Evolutionary conservation across 1,140 invertebrate species (phyloP).

Genomic region (Frieseomelitta varia): DNA sequence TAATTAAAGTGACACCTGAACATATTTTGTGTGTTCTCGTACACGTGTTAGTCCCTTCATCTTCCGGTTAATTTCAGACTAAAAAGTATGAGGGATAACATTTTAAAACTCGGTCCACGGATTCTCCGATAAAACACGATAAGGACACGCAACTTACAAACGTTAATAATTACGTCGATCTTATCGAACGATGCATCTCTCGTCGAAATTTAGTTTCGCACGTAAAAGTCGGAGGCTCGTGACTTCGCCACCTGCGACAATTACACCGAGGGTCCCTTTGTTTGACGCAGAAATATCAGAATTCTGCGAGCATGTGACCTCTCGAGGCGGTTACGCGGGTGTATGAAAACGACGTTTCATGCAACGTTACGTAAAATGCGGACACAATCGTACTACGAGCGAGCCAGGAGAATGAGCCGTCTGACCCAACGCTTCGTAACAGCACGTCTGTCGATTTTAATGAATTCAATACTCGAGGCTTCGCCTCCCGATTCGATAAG

Average conservation of each 20-base stretch:
- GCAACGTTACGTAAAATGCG: neutral
- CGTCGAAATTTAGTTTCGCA: neutral
- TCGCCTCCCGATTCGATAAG: neutral
- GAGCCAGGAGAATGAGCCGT: neutral
- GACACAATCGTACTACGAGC: too few relatives aligned
- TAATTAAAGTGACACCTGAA: neutral
- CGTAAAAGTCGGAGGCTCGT: constrained; percentile 34
- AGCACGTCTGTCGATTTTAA: constrained; percentile 4
- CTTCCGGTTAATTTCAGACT: neutral
- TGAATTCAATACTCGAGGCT: constrained; percentile 32
- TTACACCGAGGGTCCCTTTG: constrained; percentile 45
- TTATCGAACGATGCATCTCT: constrained; percentile 7
- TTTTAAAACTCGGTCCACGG: neutral
- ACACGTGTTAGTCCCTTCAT: neutral
- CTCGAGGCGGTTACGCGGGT: constrained; percentile 22
- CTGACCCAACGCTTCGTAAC: neutral
- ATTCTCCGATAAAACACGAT: neutral
- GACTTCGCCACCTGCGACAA: constrained; percentile 61
- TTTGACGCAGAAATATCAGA: constrained; percentile 44
- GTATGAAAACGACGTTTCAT: neutral
- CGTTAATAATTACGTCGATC: constrained; percentile 38
- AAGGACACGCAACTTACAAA: neutral
- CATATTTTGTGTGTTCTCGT: neutral
- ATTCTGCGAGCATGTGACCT: constrained; percentile 19
- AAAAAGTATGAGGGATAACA: neutral